phyloP scores from a whole-genome alignment of 1,140 invertebrate species.

The Lasaia peninsularis region DNA sequence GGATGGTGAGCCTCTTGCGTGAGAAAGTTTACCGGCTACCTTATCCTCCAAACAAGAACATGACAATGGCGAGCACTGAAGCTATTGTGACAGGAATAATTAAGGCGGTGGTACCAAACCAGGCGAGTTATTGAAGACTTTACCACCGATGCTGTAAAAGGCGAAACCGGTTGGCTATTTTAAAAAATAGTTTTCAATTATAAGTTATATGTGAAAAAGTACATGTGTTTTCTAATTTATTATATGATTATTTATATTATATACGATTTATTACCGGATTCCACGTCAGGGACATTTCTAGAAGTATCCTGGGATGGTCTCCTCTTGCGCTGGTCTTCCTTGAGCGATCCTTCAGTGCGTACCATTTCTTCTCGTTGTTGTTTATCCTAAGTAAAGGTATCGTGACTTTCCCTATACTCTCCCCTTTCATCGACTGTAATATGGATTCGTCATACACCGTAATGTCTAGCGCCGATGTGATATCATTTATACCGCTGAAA shows the following conservation, averaged over 20 bases:
- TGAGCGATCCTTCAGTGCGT: slow-evolving; percentile 52
- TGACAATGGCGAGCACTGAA: too few relatives aligned
- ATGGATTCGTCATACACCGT: slow-evolving; percentile 59
- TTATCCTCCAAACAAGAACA: too few relatives aligned
- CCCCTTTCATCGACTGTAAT: slow-evolving; percentile 78
- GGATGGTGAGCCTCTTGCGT: too few relatives aligned
- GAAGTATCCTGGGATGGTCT: slow-evolving; percentile 72
- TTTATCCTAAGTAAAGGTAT: slow-evolving; percentile 60
- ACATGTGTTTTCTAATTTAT: too few relatives aligned
- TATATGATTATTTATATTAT: slow-evolving; percentile 14
- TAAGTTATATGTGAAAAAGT: too few relatives aligned
- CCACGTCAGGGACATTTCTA: slow-evolving; percentile 65
- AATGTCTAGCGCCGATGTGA: slow-evolving; percentile 61
- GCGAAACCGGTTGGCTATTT: too few relatives aligned
- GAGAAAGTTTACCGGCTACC: too few relatives aligned
- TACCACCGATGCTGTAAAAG: too few relatives aligned
- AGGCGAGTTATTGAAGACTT: too few relatives aligned
- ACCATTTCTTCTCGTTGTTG: slow-evolving; percentile 67
- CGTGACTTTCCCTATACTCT: slow-evolving; percentile 55
- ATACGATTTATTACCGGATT: slow-evolving; percentile 51
- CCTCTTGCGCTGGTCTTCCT: slow-evolving; percentile 50
- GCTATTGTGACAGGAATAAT: too few relatives aligned
- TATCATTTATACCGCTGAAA: slow-evolving; percentile 55
- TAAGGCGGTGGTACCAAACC: too few relatives aligned
- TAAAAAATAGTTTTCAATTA: too few relatives aligned